Base-by-base conservation (phyloP, 2,888 invertebrate species). In the Hedychridium roseum region DNA sequence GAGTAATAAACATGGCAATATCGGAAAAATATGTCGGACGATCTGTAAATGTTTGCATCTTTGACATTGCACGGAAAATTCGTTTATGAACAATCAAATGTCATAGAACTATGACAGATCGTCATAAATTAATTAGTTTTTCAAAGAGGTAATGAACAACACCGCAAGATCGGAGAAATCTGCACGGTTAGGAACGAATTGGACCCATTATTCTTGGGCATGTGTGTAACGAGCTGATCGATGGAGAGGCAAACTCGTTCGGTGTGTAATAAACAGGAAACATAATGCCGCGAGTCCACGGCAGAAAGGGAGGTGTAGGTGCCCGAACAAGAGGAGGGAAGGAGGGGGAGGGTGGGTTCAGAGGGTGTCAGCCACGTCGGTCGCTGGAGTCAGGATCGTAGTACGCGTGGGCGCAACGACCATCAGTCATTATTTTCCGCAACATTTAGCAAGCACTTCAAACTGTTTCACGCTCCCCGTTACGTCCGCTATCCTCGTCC, bases 351-450 rank as follows among this genome's bases (percentile, higher is more conserved):
- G 43, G 42, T 14, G 26, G 38, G 37, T 27, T 32, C 35, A 41
- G 35, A 16, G 11, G 50, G 39, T 27, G 50, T 15, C 21, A 32
- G 37, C 16, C 26, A 23, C 26, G 38, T 20, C 27, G 43, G 50
- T 43, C 43, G 58, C 39, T 50, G 46, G 50, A 52, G 60, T 42
- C 54, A 59, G 54, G 47, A 40, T 55, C 46, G 46, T 21, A 39
- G 31, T n/a, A n/a, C 41, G 46, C 30, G 50, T 43, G 42, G 56
- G 47, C 56, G 65, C 59, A 60, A 63, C 70, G 64, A 68, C 72
- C 70, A 76, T 76, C 75, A 74, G 73, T 76, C 74, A 76, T 76
- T 76, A 76, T 76, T 76, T 76, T 76, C 76, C 75, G 66, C 74
- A 75, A 76, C 76, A 76, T 76, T 76, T 76, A 76, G 74, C 76